Evolutionary conservation across 2,113 vertebrate genomes (phyloP).

Genomic region (Indicator maculatus): DNA sequence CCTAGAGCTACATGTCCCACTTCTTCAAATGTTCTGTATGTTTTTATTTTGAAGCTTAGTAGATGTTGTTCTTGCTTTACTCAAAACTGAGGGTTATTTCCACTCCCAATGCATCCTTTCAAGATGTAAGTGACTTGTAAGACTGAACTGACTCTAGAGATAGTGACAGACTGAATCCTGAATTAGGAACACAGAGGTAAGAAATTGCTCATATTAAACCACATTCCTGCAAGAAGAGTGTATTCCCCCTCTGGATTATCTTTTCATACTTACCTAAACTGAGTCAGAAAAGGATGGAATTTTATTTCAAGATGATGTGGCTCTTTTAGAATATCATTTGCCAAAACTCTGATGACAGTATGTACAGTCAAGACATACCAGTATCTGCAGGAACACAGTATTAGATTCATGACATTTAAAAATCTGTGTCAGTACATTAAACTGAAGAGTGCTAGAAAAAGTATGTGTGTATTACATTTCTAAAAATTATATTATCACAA

Average conservation of each 20-base stretch:
- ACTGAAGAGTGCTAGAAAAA: neutral
- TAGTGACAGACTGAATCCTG: neutral
- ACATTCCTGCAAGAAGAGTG: neutral
- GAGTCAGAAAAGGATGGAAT: neutral
- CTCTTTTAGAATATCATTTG: neutral
- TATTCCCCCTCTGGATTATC: neutral
- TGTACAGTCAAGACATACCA: neutral
- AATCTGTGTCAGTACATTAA: neutral
- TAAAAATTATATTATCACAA: neutral
- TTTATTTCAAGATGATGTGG: neutral
- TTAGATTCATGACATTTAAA: neutral
- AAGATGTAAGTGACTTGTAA: neutral
- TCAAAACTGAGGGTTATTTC: neutral
- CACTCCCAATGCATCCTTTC: neutral
- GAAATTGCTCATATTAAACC: neutral
- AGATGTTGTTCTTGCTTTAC: neutral
- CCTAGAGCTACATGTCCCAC: neutral
- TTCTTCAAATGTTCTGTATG: neutral
- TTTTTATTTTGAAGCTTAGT: neutral
- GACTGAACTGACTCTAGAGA: neutral
- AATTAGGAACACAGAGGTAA: neutral
- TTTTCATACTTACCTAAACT: neutral
- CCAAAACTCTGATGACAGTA: neutral
- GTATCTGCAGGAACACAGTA: neutral
- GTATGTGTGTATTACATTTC: neutral